These are phyloP conservation scores for Girardinichthys multiradiatus DNA, from an alignment of 2,113 vertebrate species.

Conservation along the genomic window DNA sequence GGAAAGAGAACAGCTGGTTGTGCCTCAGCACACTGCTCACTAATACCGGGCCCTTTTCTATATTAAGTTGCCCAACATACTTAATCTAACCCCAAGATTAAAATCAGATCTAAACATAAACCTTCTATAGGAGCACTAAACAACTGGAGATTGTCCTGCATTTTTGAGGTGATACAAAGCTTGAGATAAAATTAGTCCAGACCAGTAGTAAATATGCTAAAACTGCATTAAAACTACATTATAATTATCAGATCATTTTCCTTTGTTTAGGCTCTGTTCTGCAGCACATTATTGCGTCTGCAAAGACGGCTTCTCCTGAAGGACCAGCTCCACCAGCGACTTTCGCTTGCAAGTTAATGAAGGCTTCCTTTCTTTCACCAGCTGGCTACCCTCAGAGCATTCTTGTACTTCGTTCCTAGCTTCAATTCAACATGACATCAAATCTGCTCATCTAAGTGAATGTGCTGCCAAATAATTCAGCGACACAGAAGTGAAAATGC, in stretches of 20 bases:
- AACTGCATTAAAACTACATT: neutral
- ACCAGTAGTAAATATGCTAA: no score
- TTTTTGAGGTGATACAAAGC: no score
- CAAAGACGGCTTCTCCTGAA: neutral
- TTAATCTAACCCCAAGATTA: no score
- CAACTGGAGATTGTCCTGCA: no score
- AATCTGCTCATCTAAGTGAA: slow-evolving; percentile 9
- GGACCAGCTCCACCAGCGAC: neutral
- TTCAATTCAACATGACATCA: neutral
- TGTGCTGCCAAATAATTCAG: slow-evolving; percentile 17
- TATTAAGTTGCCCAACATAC: no score
- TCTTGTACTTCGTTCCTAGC: neutral
- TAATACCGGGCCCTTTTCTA: no score
- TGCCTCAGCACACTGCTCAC: no score
- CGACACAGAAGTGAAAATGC: slow-evolving; percentile 40
- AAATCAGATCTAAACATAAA: no score
- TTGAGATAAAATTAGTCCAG: no score
- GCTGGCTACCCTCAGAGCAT: neutral
- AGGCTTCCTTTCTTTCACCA: neutral
- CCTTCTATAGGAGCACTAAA: no score
- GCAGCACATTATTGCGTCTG: neutral
- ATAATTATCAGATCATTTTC: neutral
- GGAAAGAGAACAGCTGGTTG: no score
- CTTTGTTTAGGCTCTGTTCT: no score
- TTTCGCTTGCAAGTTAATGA: neutral